Evolutionary conservation across 2,888 invertebrate species (phyloP).

Genomic region (Tetramorium bicarinatum): DNA sequence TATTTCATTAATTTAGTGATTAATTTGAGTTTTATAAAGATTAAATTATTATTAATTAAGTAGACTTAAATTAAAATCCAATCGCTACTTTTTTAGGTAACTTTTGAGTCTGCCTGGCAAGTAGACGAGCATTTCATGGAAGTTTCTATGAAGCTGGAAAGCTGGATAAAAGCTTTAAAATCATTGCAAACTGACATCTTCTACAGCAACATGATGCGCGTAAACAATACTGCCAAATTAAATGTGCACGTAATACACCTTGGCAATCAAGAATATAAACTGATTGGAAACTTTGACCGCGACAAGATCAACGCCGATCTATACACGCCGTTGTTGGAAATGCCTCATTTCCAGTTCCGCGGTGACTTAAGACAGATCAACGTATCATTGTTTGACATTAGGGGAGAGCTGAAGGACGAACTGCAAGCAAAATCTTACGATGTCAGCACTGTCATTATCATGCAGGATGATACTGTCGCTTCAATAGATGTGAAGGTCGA

Average conservation of each 20-base stretch:
- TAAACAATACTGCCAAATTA: conserved; percentile 73
- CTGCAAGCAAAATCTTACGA: conserved; percentile 57
- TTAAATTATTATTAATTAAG: background rate
- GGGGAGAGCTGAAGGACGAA: conserved; percentile 77
- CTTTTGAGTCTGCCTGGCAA: conserved; percentile 83
- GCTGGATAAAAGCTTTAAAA: conserved; percentile 84
- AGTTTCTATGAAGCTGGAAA: conserved; percentile 80
- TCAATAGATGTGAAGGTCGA: conserved; percentile 62
- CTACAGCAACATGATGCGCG: conserved; percentile 76
- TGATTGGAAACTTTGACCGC: conserved; percentile 71
- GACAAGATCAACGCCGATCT: conserved; percentile 72
- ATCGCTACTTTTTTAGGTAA: conserved; percentile 73
- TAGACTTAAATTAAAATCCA: conserved; percentile 32
- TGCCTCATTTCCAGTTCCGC: conserved; percentile 74
- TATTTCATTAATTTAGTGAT: background rate
- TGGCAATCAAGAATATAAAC: conserved; percentile 72
- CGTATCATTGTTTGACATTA: conserved; percentile 66
- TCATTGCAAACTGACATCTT: conserved; percentile 78
- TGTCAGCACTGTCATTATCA: conserved; percentile 63
- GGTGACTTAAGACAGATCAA: conserved; percentile 73
- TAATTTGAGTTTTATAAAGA: conserved; percentile 1
- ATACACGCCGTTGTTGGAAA: conserved; percentile 67
- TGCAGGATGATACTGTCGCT: conserved; percentile 53
- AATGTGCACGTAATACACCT: conserved; percentile 73
- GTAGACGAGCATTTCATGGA: conserved; percentile 79